Conservation (phyloP, 2,797 vertebrate genomes). For the Mus caroli region DNA sequence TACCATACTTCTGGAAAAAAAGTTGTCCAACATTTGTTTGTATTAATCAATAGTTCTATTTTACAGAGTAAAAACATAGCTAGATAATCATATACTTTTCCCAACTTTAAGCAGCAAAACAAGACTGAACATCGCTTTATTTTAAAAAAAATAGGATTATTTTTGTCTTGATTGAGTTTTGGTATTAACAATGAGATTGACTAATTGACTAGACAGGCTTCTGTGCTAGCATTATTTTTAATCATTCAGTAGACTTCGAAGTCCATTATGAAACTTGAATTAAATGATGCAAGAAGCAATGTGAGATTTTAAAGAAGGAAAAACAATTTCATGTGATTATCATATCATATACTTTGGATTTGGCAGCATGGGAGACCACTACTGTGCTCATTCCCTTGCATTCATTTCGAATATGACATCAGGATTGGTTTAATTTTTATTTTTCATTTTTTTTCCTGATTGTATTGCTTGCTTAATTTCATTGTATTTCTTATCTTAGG, state of each 20-base stretch:
- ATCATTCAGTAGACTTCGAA: constrained; percentile 42
- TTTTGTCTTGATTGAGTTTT: constrained; percentile 34
- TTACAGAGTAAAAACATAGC: constrained; percentile 28
- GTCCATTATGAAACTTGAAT: constrained; percentile 26
- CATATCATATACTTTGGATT: constrained; percentile 57
- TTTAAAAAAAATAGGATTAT: not conserved
- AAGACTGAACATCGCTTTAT: not conserved
- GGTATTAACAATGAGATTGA: not conserved
- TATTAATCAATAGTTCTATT: not conserved
- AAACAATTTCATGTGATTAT: constrained; percentile 49
- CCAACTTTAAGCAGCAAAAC: not conserved
- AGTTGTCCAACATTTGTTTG: not conserved
- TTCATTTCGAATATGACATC: not conserved
- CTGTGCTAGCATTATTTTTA: constrained; percentile 15
- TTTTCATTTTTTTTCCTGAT: not conserved
- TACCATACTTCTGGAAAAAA: not conserved
- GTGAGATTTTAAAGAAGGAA: constrained; percentile 44
- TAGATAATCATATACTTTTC: not conserved
- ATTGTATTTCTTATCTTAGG: not conserved
- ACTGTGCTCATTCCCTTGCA: constrained; percentile 10
- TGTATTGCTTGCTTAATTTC: not conserved
- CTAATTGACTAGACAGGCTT: constrained; percentile 36
- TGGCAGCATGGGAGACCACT: constrained; percentile 17
- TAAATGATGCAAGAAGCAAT: constrained; percentile 66
- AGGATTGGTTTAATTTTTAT: not conserved